phyloP scores from a whole-genome alignment of 2,113 vertebrate species.

The Lasiurus borealis region DNA sequence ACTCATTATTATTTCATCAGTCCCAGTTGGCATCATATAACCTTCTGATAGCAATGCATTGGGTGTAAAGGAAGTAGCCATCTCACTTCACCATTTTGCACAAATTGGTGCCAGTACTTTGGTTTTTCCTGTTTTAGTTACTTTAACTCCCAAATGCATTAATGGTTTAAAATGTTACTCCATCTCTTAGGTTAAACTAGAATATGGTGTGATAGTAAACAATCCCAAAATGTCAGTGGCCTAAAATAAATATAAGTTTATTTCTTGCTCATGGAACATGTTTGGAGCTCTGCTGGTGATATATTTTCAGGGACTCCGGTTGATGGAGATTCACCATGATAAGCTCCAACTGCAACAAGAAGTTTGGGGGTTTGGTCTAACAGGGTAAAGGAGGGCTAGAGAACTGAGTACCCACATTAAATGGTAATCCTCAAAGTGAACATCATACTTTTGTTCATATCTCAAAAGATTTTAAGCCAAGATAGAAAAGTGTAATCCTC shows the following conservation, averaged over 20 bases:
- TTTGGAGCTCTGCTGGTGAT: not conserved
- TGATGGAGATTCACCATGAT: not conserved
- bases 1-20: not conserved
- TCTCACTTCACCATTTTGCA: not conserved
- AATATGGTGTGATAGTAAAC: not conserved
- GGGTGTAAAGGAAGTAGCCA: not conserved
- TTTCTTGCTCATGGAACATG: not conserved
- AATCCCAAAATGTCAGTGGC: not conserved
- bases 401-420: not conserved
- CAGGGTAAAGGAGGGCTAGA: not conserved
- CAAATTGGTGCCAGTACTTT: not conserved
- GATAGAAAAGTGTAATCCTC: not conserved
- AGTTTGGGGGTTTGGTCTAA: not conserved
- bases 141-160: not conserved
- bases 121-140: not conserved
- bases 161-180: not conserved
- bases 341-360: not conserved
- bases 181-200: not conserved
- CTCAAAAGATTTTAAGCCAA: not conserved
- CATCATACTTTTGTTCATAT: not conserved
- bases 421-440: not conserved
- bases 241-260: constrained; percentile 2
- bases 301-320: not conserved
- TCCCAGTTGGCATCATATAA: not conserved
- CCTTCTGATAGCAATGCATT: not conserved